phyloP scores from a whole-genome alignment of 2,797 vertebrate genomes.

The Pseudocheirus occidentalis region DNA sequence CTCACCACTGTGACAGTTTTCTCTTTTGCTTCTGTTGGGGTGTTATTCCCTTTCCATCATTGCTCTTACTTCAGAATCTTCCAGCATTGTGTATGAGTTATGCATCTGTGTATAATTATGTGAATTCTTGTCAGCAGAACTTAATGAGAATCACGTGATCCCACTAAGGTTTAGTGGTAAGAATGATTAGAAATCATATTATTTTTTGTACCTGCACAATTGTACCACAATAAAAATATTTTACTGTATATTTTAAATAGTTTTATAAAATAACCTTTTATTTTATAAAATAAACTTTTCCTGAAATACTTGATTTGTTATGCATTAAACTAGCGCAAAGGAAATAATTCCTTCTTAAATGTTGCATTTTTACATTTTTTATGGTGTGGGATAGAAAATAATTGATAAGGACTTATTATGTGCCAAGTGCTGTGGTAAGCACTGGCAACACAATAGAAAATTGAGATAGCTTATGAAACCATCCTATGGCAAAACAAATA shows the following conservation, averaged over 20 bases:
- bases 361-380: conserved; percentile 23
- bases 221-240: conserved; percentile 16
- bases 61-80: not conserved
- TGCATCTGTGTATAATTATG: not conserved
- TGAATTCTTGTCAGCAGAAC: conserved; percentile 11
- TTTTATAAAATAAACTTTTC: too few species aligned
- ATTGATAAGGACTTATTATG: not conserved
- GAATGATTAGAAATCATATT: not conserved
- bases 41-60: conserved; percentile 9
- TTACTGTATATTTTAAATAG: not conserved
- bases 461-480: too few species aligned
- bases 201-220: conserved; percentile 14
- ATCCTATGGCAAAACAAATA: too few species aligned
- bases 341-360: conserved; percentile 10
- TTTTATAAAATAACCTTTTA: too few species aligned
- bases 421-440: not conserved
- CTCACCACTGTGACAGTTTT: not conserved
- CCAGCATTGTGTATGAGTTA: not conserved
- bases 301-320: too few species aligned
- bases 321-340: conserved; percentile 33
- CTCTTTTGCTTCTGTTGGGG: not conserved
- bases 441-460: not conserved
- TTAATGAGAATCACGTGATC: not conserved
- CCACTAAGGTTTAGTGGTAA: not conserved
- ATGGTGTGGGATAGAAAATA: not conserved